Evolutionary conservation across 2,888 invertebrate genomes (phyloP).

Genomic region (Monochamus alternatus): DNA sequence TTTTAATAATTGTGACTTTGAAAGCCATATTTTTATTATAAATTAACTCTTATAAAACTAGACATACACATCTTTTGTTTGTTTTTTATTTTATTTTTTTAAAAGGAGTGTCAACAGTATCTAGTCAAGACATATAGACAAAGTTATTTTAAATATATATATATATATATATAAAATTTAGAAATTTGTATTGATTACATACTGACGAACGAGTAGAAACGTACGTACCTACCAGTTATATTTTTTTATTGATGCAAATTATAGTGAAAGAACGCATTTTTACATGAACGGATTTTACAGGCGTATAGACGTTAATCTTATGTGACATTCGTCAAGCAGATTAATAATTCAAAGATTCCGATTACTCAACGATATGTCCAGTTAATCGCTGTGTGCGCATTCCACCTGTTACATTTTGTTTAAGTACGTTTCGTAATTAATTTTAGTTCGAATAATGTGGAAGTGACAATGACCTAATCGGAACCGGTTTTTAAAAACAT

Average conservation of each 20-base stretch:
- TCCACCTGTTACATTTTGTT: slow-evolving; percentile 43
- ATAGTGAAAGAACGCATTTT: background rate
- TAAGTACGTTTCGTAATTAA: slow-evolving; percentile 36
- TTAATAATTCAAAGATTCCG: slow-evolving; percentile 13
- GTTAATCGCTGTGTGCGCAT: slow-evolving; percentile 18
- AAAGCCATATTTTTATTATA: too few relatives aligned
- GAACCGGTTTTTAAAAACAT: slow-evolving; percentile 45
- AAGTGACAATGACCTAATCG: slow-evolving; percentile 51
- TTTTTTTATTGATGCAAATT: background rate
- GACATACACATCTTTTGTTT: too few relatives aligned
- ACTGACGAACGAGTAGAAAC: background rate
- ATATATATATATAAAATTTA: too few relatives aligned
- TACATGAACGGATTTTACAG: slow-evolving; percentile 1
- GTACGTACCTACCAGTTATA: background rate
- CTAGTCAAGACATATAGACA: too few relatives aligned
- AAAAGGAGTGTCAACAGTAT: too few relatives aligned
- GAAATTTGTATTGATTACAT: too few relatives aligned
- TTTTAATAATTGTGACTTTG: too few relatives aligned
- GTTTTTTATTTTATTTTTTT: too few relatives aligned
- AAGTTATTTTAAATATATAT: too few relatives aligned
- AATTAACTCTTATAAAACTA: too few relatives aligned
- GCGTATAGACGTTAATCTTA: background rate
- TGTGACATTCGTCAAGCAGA: slow-evolving; percentile 7
- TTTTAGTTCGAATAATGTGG: slow-evolving; percentile 42
- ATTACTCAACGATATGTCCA: slow-evolving; percentile 20